Conservation (phyloP, 2,113 vertebrate genomes). For the Thamnophis sirtalis region DNA sequence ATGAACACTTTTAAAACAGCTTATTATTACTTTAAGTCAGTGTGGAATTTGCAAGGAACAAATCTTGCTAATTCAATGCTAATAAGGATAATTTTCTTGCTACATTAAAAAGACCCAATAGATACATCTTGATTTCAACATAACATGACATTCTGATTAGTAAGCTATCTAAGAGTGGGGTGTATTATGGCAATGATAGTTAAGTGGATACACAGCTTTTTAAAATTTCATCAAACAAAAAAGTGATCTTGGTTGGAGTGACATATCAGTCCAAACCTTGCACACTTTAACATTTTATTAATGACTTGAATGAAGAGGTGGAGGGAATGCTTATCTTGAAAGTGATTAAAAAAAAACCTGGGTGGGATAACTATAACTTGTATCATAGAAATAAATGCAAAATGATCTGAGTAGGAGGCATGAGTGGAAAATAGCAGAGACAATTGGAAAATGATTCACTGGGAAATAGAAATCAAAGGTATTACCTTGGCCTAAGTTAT, state of each 20-base stretch:
- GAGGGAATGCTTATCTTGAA: not conserved
- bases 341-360: not conserved
- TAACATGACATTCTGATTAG: not conserved
- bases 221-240: not conserved
- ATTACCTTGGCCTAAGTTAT: not conserved
- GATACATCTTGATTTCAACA: not conserved
- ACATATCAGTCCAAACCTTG: not conserved
- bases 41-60: not conserved
- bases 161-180: not conserved
- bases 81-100: not conserved
- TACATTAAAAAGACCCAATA: not conserved
- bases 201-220: not conserved
- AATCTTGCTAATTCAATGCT: not conserved
- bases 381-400: not conserved
- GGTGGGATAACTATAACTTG: not conserved
- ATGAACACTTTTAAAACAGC: not conserved
- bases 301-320: not conserved
- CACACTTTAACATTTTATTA: not conserved
- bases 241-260: not conserved
- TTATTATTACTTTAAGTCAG: not conserved
- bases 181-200: not conserved
- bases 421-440: not conserved
- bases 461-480: not conserved
- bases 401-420: not conserved
- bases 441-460: not conserved